Percentiles rank a stretch among this genome's conserved stretches.
Evolutionary conservation across 2,888 invertebrate genomes (phyloP).

Genomic region (Cryptocheilus praepositus): DNA sequence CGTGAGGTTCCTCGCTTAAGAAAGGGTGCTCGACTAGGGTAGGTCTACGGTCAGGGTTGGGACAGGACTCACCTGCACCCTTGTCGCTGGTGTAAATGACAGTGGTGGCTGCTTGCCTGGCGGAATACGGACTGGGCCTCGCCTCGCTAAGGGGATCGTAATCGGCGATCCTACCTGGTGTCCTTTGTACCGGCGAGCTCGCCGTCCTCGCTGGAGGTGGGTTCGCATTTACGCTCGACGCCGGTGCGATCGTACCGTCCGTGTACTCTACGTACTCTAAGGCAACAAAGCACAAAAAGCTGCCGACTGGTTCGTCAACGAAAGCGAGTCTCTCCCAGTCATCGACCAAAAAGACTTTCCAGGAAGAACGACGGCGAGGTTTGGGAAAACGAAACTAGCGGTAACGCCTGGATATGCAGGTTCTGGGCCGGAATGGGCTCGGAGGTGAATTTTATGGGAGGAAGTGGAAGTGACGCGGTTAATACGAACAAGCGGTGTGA

Average conservation of each 20-base stretch:
- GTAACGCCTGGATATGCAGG: too few relatives aligned
- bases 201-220: slow-evolving; percentile 54
- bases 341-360: slow-evolving; percentile 3
- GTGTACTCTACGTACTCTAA: slow-evolving; percentile 73
- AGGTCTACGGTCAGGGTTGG: neutral
- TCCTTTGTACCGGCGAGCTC: slow-evolving; percentile 70
- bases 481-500: too few relatives aligned
- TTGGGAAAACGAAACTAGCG: neutral
- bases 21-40: too few relatives aligned
- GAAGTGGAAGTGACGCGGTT: too few relatives aligned
- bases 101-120: slow-evolving; percentile 85
- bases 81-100: slow-evolving; percentile 89
- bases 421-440: neutral
- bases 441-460: too few relatives aligned
- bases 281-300: slow-evolving; percentile 43
- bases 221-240: slow-evolving; percentile 61
- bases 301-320: slow-evolving; percentile 21
- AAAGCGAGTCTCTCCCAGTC: neutral
- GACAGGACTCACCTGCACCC: slow-evolving; percentile 78
- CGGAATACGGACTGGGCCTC: slow-evolving; percentile 84
- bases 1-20: too few relatives aligned
- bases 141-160: slow-evolving; percentile 86
- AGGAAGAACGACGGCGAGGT: neutral
- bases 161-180: slow-evolving; percentile 87
- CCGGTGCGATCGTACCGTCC: slow-evolving; percentile 70